A percentile compares a stretch with the other conserved stretches of the same genome.
phyloP scores from a whole-genome alignment of 2,797 vertebrate genomes.

The Xiphophorus birchmanni region DNA sequence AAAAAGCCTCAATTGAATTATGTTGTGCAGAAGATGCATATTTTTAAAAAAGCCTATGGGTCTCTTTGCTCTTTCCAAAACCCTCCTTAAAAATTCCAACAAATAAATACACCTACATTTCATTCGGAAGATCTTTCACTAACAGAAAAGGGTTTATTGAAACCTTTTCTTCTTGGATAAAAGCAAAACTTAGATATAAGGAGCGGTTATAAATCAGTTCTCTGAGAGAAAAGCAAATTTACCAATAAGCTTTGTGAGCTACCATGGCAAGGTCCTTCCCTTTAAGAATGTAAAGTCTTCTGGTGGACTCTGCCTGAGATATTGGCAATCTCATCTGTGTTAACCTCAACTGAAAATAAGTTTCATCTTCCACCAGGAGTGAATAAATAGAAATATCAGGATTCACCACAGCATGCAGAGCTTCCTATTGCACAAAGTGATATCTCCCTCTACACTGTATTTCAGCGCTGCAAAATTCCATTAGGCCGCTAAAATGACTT shows the following conservation, averaged over 20 bases:
- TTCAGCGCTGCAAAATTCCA: conserved; percentile 69
- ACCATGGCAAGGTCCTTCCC: conserved; percentile 14
- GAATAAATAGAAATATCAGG: conserved; percentile 68
- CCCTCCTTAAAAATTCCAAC: conserved; percentile 63
- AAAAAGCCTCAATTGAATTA: conserved; percentile 40
- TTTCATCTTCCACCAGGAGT: conserved; percentile 50
- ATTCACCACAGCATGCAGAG: conserved; percentile 42
- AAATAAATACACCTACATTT: conserved; percentile 63
- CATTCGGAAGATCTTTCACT: conserved; percentile 65
- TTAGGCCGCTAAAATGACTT: conserved; percentile 74
- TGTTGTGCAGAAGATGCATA: conserved; percentile 46
- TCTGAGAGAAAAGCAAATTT: conserved; percentile 19
- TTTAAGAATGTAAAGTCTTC: conserved; percentile 35
- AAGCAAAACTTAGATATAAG: conserved; percentile 45
- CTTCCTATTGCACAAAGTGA: conserved; percentile 57
- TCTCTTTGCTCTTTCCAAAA: conserved; percentile 47
- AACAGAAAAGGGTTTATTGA: conserved; percentile 67
- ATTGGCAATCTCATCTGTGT: conserved; percentile 52
- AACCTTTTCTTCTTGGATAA: conserved; percentile 53
- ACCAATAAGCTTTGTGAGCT: conserved; percentile 19
- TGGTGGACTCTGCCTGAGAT: conserved; percentile 27
- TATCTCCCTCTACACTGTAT: conserved; percentile 65
- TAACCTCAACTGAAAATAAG: conserved; percentile 57
- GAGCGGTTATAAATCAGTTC: conserved; percentile 56
- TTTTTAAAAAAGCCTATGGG: conserved; percentile 58